Percentiles rank a stretch among this genome's conserved stretches.
Evolutionary conservation across 2,888 invertebrate genomes (phyloP).

Genomic region (Megastigmus dorsalis): DNA sequence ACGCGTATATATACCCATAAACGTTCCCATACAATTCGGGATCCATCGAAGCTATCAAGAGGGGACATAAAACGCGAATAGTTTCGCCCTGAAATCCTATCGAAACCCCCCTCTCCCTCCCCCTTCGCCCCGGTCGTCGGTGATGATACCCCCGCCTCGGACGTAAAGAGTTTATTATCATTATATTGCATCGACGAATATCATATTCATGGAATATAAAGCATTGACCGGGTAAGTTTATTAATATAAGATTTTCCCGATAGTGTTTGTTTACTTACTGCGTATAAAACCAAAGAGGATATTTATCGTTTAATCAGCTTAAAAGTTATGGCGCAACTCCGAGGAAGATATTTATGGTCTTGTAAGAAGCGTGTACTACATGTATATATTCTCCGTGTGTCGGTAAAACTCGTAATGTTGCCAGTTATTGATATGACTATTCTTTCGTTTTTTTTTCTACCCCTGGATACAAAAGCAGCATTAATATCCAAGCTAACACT

Average conservation of each 20-base stretch:
- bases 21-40: constrained; percentile 35
- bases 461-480: background rate
- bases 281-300: too few species aligned
- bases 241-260: background rate
- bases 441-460: background rate
- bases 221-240: background rate
- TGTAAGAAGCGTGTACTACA: too few species aligned
- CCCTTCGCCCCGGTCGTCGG: too few species aligned
- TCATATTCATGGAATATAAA: background rate
- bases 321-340: too few species aligned
- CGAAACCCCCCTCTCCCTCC: constrained; percentile 27
- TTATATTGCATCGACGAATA: constrained; percentile 34
- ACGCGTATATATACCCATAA: constrained; percentile 26
- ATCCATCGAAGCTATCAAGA: constrained; percentile 44
- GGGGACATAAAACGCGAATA: constrained; percentile 44
- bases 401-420: too few species aligned
- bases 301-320: too few species aligned
- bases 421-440: constrained; percentile 6
- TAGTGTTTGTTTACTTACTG: constrained; percentile 1
- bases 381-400: too few species aligned
- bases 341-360: too few species aligned
- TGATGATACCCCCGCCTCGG: constrained; percentile 19
- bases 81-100: constrained; percentile 41
- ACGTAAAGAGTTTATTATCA: constrained; percentile 45
- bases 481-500: constrained; percentile 12